These are phyloP conservation scores for Channa striata DNA, from an alignment of 2,797 vertebrate genomes.

Conservation along the genomic window DNA sequence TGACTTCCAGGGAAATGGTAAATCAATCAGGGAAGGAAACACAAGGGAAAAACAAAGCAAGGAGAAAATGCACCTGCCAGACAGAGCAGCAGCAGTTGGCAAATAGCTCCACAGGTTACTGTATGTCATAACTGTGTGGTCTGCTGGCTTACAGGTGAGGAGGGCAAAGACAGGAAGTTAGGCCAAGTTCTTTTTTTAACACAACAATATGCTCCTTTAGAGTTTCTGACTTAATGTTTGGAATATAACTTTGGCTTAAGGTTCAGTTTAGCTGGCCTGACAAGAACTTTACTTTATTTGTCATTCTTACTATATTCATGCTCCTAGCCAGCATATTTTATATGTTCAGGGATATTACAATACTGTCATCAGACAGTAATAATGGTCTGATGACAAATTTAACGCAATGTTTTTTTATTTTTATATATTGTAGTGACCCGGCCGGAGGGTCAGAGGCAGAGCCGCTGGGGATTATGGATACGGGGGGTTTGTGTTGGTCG, in stretches of 20 bases:
- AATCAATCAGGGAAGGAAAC: conserved; percentile 73
- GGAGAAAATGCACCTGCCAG: conserved; percentile 81
- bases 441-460: too few species aligned
- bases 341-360: neutral
- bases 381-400: too few species aligned
- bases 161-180: neutral
- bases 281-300: neutral
- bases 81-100: conserved; percentile 52
- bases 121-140: conserved; percentile 39
- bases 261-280: conserved; percentile 2
- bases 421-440: too few species aligned
- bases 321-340: neutral
- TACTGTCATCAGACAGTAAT: too few species aligned
- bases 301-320: neutral
- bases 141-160: conserved; percentile 55
- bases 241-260: neutral
- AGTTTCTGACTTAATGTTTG: neutral
- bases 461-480: too few species aligned
- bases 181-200: conserved; percentile 3
- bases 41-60: conserved; percentile 72
- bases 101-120: conserved; percentile 35
- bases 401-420: too few species aligned
- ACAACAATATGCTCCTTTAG: neutral
- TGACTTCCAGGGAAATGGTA: conserved; percentile 72
- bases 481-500: too few species aligned